Base-by-base conservation (phyloP, 2,113 vertebrate genomes). In the Orthonyx spaldingii region DNA sequence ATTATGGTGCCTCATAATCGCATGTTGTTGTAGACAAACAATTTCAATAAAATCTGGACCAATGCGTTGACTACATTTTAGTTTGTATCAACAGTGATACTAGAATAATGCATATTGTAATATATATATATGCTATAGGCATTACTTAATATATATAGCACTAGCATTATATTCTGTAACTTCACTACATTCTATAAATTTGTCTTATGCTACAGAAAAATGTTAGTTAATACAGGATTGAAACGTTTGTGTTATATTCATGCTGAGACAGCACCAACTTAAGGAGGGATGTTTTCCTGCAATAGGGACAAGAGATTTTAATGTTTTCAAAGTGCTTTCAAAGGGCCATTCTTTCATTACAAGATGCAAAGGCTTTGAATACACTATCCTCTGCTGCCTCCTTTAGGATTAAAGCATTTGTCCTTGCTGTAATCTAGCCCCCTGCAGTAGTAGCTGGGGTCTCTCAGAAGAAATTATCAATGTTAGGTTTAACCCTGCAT, bases 321-420 rank as follows among this genome's bases (percentile, higher is more conserved):
- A 21, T 56, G 12, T 93, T 90, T 70, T 70, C 27, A 64, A 85
- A 86, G 78, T 80, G 41, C 30, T 94, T 87, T 84, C 75, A 78
- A 92, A 90, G 79, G 84, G 72, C 77, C 69, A 21, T 64, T 72
- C 84, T 94, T 95, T 89, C 90, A 78, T 87, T 78, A 32, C 50
- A 70, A 66, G 49, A 57, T 66, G 53, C 63, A 70, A 42, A 81
- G 50, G 41, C 79, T 95, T 74, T 90, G 83, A 77, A 94, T 95
- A 61, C 56, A 70, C 92, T 95, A 56, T 96, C 86, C 92, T 96
- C 96, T 97, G 92, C 89, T 97, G 94, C 90, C 93, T 96, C 91
- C 95, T 92, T 93, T 95, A 95, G 94, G 93, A 87, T 92, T 93
- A 75, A 3, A 91, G 75, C 83, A 75, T 82, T 88, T 91, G 82